phyloP scores from a whole-genome alignment of 2,797 vertebrate species.

The Kryptolebias ocellatus region DNA sequence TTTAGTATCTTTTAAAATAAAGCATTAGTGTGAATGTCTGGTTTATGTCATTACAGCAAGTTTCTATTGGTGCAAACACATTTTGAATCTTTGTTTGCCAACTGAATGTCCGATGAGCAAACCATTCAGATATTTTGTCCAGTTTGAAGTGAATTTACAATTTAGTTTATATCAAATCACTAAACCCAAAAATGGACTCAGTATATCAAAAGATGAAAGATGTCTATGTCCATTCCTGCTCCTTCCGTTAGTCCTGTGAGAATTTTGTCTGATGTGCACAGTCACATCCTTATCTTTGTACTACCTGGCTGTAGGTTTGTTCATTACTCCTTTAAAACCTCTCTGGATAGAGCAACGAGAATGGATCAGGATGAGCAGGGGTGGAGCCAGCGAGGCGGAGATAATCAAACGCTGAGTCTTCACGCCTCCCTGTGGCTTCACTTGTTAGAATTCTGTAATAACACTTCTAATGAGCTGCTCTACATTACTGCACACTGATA shows the following conservation, averaged over 20 bases:
- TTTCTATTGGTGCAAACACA: no score
- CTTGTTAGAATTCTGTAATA: conserved; percentile 56
- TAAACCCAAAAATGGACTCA: not conserved
- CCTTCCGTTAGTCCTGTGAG: not conserved
- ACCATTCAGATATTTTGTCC: no score
- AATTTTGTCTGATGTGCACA: conserved; percentile 30
- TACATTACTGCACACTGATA: conserved; percentile 46
- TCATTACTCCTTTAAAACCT: conserved; percentile 50
- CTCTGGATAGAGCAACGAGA: conserved; percentile 41
- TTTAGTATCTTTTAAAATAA: no score
- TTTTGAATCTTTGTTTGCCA: no score
- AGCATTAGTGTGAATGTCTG: no score
- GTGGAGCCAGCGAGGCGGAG: conserved; percentile 50
- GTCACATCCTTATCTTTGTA: not conserved
- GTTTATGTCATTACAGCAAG: no score
- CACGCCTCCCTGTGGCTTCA: conserved; percentile 44
- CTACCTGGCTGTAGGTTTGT: conserved; percentile 41
- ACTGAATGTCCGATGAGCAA: no score
- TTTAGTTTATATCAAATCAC: not conserved
- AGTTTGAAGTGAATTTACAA: no score
- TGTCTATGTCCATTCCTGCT: not conserved
- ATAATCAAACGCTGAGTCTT: conserved; percentile 56
- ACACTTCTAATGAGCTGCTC: conserved; percentile 53
- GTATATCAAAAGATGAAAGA: no score
- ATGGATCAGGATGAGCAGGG: conserved; percentile 45